phyloP scores from a whole-genome alignment of 2,888 invertebrate genomes.

The Candidula unifasciata region DNA sequence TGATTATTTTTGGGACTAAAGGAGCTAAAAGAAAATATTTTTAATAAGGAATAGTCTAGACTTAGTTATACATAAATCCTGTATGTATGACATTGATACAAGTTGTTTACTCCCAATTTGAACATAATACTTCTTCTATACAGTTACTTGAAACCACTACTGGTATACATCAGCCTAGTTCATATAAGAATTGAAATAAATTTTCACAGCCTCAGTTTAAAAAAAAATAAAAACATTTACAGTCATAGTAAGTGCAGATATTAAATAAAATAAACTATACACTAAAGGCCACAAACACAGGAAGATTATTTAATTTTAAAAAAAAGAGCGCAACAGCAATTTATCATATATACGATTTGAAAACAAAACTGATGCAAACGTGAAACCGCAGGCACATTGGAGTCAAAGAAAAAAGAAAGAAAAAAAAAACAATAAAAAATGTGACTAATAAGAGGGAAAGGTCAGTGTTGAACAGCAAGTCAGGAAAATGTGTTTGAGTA shows the following conservation, averaged over 20 bases:
- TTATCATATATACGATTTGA: not conserved
- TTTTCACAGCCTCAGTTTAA: constrained; percentile 34
- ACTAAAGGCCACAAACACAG: constrained; percentile 23
- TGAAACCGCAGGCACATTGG: not conserved
- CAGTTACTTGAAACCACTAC: not conserved
- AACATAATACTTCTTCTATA: not conserved
- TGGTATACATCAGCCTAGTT: not conserved
- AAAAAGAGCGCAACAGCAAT: not conserved
- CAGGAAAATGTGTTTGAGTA: not conserved
- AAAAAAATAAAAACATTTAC: constrained; percentile 20
- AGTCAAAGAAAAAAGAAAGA: not conserved
- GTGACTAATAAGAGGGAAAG: no score
- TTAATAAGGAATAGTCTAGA: no score
- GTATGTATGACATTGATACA: no score
- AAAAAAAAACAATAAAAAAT: no score
- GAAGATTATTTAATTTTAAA: not conserved
- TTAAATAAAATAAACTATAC: constrained; percentile 15
- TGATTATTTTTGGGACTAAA: no score
- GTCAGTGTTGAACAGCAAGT: not conserved
- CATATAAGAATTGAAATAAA: not conserved
- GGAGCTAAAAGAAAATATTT: no score
- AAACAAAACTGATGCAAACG: not conserved
- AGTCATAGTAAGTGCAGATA: constrained; percentile 1
- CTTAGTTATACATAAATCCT: no score
- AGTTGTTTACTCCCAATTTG: no score